A percentile compares a stretch with the other conserved stretches of the same genome.
Conservation (phyloP, 2,888 invertebrate genomes). For the Linnaemya vulpina region DNA sequence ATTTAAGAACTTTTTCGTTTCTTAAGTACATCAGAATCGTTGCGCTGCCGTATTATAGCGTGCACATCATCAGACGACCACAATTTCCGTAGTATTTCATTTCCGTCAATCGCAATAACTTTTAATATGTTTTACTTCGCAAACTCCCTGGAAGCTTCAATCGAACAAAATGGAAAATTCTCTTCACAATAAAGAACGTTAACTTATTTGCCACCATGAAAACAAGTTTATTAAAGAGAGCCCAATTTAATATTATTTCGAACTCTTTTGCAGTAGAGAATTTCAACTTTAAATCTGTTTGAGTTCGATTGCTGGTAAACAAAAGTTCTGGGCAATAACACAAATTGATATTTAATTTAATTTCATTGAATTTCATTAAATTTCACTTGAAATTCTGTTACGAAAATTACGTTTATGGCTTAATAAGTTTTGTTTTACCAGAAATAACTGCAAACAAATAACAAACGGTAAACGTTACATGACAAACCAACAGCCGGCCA, state of each 20-base stretch:
- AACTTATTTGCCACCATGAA: neutral
- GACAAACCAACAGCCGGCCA: neutral
- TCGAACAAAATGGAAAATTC: constrained; percentile 20
- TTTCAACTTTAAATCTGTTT: neutral
- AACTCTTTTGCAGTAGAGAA: neutral
- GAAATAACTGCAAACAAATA: neutral
- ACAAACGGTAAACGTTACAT: neutral
- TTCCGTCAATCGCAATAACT: constrained; percentile 70
- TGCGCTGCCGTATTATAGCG: constrained; percentile 9
- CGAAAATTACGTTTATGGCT: neutral
- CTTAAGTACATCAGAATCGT: neutral
- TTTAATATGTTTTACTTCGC: neutral
- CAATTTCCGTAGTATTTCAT: constrained; percentile 71
- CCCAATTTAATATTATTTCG: too few species aligned
- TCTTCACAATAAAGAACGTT: too few species aligned
- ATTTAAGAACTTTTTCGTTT: neutral
- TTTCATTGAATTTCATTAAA: too few species aligned
- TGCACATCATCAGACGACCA: constrained; percentile 30
- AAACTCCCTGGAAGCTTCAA: constrained; percentile 38
- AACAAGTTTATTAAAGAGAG: neutral
- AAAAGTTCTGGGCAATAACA: neutral
- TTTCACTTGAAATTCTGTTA: neutral
- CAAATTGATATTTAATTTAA: neutral
- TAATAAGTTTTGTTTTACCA: neutral
- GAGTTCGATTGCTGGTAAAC: neutral